Base-by-base conservation (phyloP, 2,888 invertebrate genomes). In the Drosophila demipolita region DNA sequence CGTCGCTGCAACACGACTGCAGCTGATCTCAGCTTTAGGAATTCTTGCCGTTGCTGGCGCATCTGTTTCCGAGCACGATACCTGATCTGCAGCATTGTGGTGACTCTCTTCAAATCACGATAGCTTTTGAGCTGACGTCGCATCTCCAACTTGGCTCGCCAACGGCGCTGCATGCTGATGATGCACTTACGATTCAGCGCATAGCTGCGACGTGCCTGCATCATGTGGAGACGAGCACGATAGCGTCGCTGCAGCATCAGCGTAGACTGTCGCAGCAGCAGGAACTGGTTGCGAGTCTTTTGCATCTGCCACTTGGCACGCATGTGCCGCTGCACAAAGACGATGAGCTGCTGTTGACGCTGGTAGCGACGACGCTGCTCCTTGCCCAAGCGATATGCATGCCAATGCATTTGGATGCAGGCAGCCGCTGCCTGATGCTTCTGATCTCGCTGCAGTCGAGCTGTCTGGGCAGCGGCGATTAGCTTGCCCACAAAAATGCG, bases 361-460 rank as follows among this genome's bases (percentile, higher is more conserved):
- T 75, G 32, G 36, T 80, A 93, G 87, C 40, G 67, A 23, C 38
- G 55, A 0, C 93, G 86, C 4, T 87, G 83, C 1, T 72, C 33
- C 62, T 72, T 81, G 53, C 78, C 88, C 17, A 65, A 6, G 2
- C 61, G 42, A 66, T 85, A 80, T 0, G 90, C 74, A 42, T 92
- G 92, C 92, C 93, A 94, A 59, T 82, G 81, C 29, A 78, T 86
- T 75, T 94, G 94, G 69, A 95, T 93, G 45, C 79, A 86, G 11
- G 87, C 69, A 20, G 91, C 87, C 6, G 91, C 89, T 9, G 80
- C 76, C 11, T 84, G 81, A 49, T 84, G 81, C n/a, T 67, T 65
- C 15, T 82, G 72, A 62, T 83, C 71, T 15, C 87, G 91, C 12
- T 86, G 87, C 17, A 90, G 49, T 9, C 86, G 75, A 0, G 84